These are phyloP conservation scores for Tetrapedia diversipes DNA, from an alignment of 2,888 invertebrate genomes.

Conservation along the genomic window DNA sequence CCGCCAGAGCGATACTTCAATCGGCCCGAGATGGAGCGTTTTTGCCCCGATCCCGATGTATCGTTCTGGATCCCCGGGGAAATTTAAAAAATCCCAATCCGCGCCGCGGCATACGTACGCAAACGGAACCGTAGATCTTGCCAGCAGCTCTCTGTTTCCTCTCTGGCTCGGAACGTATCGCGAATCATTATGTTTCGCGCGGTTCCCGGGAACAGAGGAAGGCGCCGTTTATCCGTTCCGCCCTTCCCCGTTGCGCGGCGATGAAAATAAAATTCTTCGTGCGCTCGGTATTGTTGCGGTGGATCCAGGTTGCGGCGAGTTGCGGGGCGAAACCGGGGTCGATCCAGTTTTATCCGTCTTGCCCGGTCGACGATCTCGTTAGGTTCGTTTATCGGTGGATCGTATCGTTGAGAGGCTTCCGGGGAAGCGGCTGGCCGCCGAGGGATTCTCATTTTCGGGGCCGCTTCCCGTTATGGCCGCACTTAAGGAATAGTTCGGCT, in stretches of 20 bases:
- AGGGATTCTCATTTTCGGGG: conserved; percentile 11
- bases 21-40: conserved; percentile 46
- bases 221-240: conserved; percentile 32
- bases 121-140: conserved; percentile 39
- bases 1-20: conserved; percentile 55
- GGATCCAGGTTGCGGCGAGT: not conserved
- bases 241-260: not conserved
- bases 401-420: conserved; percentile 6
- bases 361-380: conserved; percentile 20
- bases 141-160: conserved; percentile 14
- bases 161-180: conserved; percentile 21
- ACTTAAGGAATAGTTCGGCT: not conserved
- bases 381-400: conserved; percentile 14
- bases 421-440: not conserved
- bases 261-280: conserved; percentile 4
- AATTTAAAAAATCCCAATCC: conserved; percentile 66
- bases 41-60: conserved; percentile 28
- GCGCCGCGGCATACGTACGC: conserved; percentile 20
- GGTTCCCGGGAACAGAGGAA: not conserved
- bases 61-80: conserved; percentile 53
- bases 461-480: conserved; percentile 8
- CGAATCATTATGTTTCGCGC: conserved; percentile 34
- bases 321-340: not conserved
- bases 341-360: not conserved
- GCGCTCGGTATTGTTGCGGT: not conserved